Base-by-base conservation (phyloP, 2,797 vertebrate species). In the Lithobates sylvaticus region DNA sequence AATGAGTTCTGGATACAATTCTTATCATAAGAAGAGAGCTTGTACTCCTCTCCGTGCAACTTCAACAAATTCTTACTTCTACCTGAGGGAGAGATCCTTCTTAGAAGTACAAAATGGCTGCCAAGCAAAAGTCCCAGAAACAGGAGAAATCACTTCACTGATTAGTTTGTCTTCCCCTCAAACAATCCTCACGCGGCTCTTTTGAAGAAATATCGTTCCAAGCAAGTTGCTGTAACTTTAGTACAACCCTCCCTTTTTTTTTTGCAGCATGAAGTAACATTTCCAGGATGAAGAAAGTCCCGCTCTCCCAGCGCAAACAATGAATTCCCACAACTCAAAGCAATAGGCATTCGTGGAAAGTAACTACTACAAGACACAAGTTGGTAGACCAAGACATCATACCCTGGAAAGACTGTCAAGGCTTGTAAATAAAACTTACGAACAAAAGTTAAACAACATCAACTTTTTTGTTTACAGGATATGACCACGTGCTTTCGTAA, bases 1-100 rank as follows among this genome's bases (percentile, higher is more conserved):
- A 70, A 77, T 77, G 71, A 72, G 74, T 77, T 73, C 65, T 32
- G 65, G 67, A 82, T 73, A 76, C 42, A 83, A 83, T 78, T 42
- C 74, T 83, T 83, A 87, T 87, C 85, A 73, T 36, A 72, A 44
- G 80, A 27, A 71, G 39, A 78, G 58, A 10, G 69, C 85, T 78
- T 78, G 39, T 71, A 73, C 65, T 72, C 32, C 36, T 82, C 65
- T 18, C 21, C 27, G 44, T 65, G 54, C 32, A 78, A 83, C 47
- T 72, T 61, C 68, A 44, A 69, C 78, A 13, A 47, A 81, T 27
- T 82, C 21, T 58, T 71, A 47, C 36, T 16, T 67, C 39, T 23
- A 44, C 74, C 34, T 9, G 29, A n/a, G 73, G 50, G 54, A 39
- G 26, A 64, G 39, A 68, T 67, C 36, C 70, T 42, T 32, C 18